phyloP scores from a whole-genome alignment of 2,888 invertebrate species.

The Nymphalis polychloros region DNA sequence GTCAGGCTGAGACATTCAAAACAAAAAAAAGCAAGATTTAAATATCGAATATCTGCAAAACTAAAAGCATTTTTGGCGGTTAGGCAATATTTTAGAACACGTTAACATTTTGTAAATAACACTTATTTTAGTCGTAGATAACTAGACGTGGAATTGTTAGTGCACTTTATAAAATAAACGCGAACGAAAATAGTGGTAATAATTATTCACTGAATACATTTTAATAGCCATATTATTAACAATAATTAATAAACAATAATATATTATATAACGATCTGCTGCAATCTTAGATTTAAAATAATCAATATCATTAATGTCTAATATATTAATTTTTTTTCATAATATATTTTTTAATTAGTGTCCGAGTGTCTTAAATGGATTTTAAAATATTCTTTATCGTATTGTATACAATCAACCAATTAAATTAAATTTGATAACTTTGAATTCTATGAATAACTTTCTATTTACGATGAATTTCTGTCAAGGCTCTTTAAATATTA shows the following conservation, averaged over 20 bases:
- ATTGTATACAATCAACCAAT: too few relatives aligned
- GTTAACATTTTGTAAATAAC: slow-evolving; percentile 55
- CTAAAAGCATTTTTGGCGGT: background rate
- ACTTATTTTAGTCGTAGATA: slow-evolving; percentile 51
- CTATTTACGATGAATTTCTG: too few relatives aligned
- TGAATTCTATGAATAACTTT: too few relatives aligned
- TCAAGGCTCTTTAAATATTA: too few relatives aligned
- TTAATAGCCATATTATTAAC: slow-evolving; percentile 69
- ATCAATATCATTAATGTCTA: slow-evolving; percentile 12
- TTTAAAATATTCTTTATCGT: background rate
- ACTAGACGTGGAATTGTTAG: slow-evolving; percentile 47
- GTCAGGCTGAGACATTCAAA: background rate
- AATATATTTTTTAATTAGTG: slow-evolving; percentile 4
- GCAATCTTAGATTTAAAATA: slow-evolving; percentile 36
- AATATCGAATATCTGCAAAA: background rate
- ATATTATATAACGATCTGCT: slow-evolving; percentile 41
- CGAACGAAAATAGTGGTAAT: background rate
- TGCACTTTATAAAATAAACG: slow-evolving; percentile 29
- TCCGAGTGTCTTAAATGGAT: slow-evolving; percentile 23
- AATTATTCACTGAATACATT: slow-evolving; percentile 23
- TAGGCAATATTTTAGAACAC: background rate
- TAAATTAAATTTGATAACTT: too few relatives aligned
- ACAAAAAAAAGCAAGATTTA: background rate
- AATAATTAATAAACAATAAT: slow-evolving; percentile 35
- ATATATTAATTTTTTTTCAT: slow-evolving; percentile 4